A percentile compares a stretch with the other conserved stretches of the same genome.
phyloP scores from a whole-genome alignment of 1,140 invertebrate genomes.

The Drosophila pseudoobscura region DNA sequence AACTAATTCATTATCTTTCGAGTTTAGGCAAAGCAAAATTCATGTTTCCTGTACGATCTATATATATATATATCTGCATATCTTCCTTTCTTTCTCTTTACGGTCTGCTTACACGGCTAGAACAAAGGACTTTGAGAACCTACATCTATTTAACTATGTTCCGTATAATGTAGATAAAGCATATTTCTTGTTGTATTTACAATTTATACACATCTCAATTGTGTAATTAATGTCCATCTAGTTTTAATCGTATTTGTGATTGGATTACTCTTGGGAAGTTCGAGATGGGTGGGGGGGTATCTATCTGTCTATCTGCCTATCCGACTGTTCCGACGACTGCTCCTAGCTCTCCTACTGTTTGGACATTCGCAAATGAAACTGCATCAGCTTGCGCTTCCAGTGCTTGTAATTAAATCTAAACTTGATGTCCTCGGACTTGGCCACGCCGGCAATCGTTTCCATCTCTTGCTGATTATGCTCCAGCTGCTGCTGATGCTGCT shows the following conservation, averaged over 20 bases:
- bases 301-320: conserved; percentile 11
- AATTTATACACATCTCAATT: conserved; percentile 71
- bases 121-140: conserved; percentile 50
- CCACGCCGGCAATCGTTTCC: conserved; percentile 25
- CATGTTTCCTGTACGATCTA: conserved; percentile 29
- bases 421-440: conserved; percentile 52
- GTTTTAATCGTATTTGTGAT: conserved; percentile 52
- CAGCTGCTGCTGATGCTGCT: neutral
- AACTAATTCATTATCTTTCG: conserved; percentile 40
- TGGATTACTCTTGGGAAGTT: conserved; percentile 19
- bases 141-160: conserved; percentile 47
- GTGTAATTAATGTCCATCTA: conserved; percentile 67
- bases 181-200: conserved; percentile 70
- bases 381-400: conserved; percentile 69
- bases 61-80: conserved; percentile 12
- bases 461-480: conserved; percentile 1
- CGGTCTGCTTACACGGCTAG: conserved; percentile 33
- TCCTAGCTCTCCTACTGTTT: conserved; percentile 12
- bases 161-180: conserved; percentile 67
- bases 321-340: conserved; percentile 15
- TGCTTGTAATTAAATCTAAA: conserved; percentile 73
- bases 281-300: conserved; percentile 10
- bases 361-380: conserved; percentile 65
- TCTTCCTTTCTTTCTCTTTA: conserved; percentile 13
- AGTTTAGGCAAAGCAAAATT: conserved; percentile 47